Base-by-base conservation (phyloP, 2,113 vertebrate genomes). In the Xiphophorus hellerii region DNA sequence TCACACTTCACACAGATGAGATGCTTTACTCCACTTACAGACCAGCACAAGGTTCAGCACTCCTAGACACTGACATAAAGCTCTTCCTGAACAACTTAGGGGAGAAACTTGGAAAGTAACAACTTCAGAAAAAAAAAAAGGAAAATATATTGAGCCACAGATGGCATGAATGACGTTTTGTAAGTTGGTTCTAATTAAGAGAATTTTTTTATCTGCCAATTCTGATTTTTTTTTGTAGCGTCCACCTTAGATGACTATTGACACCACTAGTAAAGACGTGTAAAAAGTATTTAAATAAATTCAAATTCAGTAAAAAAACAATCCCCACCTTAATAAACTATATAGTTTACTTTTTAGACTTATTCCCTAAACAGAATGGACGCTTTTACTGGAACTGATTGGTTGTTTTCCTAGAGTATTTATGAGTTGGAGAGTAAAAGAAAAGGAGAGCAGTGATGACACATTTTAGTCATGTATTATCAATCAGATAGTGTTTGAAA, bases 1-100 rank as follows among this genome's bases (percentile, higher is more conserved):
- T 62, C 78, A 29, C 60, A 71, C 71, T 72, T 81, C 79, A 84
- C 74, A 64, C 13, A 62, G 54, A 81, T 76, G 78, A 81, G 70
- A 68, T 76, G 76, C 69, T 30, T 31, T 76, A 70, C 87, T 83
- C 48, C 69, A 74, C 68, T 69, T 62, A 69, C 60, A 42, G 77
- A 64, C 71, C 73, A 25, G 60, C 68, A 30, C 69, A 30, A 51
- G 67, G 42, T 76, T 76, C 78, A 35, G 66, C 29, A 29, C 69
- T 73, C 61, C 70, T 66, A 27, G 35, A 62, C 42, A 8, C 62
- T 12, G 72, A 66, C 44, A 33, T 74, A 33, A 66, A 66, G 72
- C 44, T 58, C 31, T 58, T 74, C 60, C 71, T 30, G 62, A 28
- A 58, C 70, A 64, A 54, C 58, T 1, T 15, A 31, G 31, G 61